A percentile compares a stretch with the other conserved stretches of the same genome.
These are phyloP conservation scores for Amblyjoppa fuscipennis DNA, from an alignment of 2,888 invertebrate species.

Conservation along the genomic window DNA sequence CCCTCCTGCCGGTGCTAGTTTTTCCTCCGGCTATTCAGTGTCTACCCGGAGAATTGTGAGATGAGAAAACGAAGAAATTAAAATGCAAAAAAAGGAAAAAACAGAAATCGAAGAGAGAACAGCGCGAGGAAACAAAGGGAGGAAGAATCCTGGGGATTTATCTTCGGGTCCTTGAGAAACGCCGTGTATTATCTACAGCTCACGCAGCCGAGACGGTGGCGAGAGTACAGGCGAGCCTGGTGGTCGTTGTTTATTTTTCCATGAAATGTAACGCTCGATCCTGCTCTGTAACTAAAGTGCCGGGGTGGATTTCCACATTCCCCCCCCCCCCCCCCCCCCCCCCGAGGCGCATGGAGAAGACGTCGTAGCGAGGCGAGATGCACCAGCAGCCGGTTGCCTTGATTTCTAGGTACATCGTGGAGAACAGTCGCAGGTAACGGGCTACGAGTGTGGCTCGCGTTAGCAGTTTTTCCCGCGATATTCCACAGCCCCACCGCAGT, in stretches of 20 bases:
- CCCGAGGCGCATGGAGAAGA: conserved; percentile 4
- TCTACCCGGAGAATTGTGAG: conserved; percentile 44
- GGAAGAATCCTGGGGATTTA: conserved; percentile 51
- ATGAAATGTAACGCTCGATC: conserved; percentile 48
- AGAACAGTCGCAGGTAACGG: conserved; percentile 13
- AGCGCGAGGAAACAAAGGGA: conserved; percentile 28
- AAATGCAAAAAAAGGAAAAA: conserved; percentile 14
- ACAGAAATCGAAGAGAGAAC: conserved; percentile 23
- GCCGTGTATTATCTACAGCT: conserved; percentile 26
- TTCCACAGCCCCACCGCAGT: conserved; percentile 37
- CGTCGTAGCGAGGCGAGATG: conserved; percentile 30
- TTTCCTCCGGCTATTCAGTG: conserved; percentile 35
- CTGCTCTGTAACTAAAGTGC: conserved; percentile 22
- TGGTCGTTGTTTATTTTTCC: conserved; percentile 49
- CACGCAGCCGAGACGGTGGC: not conserved
- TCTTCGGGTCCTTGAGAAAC: conserved; percentile 48
- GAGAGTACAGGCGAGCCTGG: conserved; percentile 32
- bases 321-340: not conserved
- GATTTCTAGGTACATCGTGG: conserved; percentile 36
- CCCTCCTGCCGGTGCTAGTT: conserved; percentile 35
- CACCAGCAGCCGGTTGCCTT: not conserved
- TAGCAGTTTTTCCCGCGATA: conserved; percentile 70
- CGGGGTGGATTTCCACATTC: conserved; percentile 35
- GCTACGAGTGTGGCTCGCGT: conserved; percentile 40
- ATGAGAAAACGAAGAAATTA: conserved; percentile 53